Conservation (phyloP, 2,113 vertebrate species). For the Xenotilapia leptura region DNA sequence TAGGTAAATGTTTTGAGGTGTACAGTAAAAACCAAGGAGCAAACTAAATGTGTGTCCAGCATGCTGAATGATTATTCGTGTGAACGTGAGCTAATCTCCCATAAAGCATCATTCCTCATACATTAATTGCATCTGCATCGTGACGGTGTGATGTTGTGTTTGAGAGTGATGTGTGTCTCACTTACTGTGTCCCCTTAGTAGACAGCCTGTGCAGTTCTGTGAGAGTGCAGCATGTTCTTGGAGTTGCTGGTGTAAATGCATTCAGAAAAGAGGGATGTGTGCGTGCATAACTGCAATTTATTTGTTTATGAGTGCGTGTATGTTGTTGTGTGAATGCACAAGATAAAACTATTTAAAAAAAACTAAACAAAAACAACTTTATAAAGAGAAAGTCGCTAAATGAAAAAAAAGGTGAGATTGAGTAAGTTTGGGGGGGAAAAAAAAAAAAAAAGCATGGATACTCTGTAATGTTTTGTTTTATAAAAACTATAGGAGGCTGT, state of each 20-base stretch:
- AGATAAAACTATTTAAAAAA: constrained; percentile 35
- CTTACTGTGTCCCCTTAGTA: constrained; percentile 67
- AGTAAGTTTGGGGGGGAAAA: not conserved
- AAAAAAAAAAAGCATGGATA: constrained; percentile 61
- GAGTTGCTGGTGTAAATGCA: constrained; percentile 57
- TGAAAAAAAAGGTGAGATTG: constrained; percentile 7
- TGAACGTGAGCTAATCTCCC: constrained; percentile 64
- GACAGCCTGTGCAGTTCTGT: constrained; percentile 71
- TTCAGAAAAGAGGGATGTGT: constrained; percentile 30
- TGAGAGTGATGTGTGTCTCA: constrained; percentile 65
- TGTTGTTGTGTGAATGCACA: constrained; percentile 33
- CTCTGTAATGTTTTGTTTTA: constrained; percentile 64
- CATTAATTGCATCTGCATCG: constrained; percentile 65
- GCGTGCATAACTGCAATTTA: constrained; percentile 1
- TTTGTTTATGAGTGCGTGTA: not conserved
- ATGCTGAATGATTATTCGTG: constrained; percentile 73
- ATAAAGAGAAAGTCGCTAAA: constrained; percentile 40
- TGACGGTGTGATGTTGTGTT: constrained; percentile 69
- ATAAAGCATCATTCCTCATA: constrained; percentile 59
- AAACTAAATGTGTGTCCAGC: constrained; percentile 67
- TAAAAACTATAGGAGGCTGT: constrained; percentile 57
- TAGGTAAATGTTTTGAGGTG: constrained; percentile 66
- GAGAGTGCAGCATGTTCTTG: constrained; percentile 71
- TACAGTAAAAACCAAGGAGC: constrained; percentile 64
- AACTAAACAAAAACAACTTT: not conserved